phyloP scores from a whole-genome alignment of 2,797 vertebrate genomes.

The Tokudaia tokunoshimensis region DNA sequence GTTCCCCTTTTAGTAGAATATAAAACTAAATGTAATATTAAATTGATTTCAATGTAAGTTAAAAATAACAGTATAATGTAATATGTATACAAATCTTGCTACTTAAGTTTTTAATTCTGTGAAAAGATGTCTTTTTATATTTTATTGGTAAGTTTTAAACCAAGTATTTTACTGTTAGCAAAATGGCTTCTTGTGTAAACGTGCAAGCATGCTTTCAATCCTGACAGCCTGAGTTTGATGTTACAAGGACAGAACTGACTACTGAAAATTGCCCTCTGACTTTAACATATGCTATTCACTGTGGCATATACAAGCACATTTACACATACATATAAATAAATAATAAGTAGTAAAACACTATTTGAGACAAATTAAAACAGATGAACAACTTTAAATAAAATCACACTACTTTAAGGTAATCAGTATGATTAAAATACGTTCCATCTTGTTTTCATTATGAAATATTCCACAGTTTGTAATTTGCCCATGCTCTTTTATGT shows the following conservation, averaged over 20 bases:
- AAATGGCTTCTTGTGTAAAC: not conserved
- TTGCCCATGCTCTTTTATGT: too few species aligned
- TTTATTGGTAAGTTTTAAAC: not conserved
- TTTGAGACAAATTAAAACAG: not conserved
- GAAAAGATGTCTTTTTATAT: not conserved
- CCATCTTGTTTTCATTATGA: not conserved
- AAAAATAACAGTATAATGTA: not conserved
- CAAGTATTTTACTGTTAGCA: not conserved
- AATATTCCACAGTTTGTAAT: too few species aligned
- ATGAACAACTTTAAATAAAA: not conserved
- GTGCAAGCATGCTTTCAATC: not conserved
- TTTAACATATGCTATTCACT: not conserved
- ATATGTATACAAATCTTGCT: not conserved
- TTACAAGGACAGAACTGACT: not conserved
- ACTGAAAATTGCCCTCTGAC: not conserved
- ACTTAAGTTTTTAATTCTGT: not conserved
- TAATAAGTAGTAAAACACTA: not conserved
- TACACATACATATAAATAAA: not conserved
- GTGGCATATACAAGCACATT: not conserved
- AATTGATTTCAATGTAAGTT: not conserved
- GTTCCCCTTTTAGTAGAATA: not conserved
- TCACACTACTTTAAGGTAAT: not conserved
- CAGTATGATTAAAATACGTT: not conserved
- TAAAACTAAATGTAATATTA: not conserved
- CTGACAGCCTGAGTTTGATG: not conserved